Conservation (phyloP, 1,140 invertebrate genomes). For the Kradibia gibbosae region DNA sequence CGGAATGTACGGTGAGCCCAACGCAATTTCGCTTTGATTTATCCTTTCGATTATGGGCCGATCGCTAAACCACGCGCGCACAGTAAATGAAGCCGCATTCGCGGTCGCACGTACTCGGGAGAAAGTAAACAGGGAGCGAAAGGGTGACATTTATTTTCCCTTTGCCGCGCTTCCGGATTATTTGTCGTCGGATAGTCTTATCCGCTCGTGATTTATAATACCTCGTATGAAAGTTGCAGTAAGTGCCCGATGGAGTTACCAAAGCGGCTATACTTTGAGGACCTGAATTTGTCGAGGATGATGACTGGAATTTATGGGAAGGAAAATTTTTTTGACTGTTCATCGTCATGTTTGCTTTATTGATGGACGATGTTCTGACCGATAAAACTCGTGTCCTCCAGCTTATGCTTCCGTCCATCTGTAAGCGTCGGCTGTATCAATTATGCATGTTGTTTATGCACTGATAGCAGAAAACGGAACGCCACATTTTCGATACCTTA, state of each 20-base stretch:
- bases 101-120: neutral
- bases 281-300: neutral
- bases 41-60: conserved; percentile 13
- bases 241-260: neutral
- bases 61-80: neutral
- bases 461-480: no score
- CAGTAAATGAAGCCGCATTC: neutral
- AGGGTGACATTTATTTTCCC: conserved; percentile 34
- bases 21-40: conserved; percentile 36
- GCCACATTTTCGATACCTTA: no score
- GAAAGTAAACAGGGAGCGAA: conserved; percentile 33
- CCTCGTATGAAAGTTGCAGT: neutral
- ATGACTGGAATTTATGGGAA: conserved; percentile 1
- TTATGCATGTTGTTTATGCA: no score
- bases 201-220: conserved; percentile 17
- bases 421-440: neutral
- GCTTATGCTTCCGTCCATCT: neutral
- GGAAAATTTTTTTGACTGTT: neutral
- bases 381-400: no score
- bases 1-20: neutral
- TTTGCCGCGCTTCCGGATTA: conserved; percentile 8
- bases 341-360: neutral
- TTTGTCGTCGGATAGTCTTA: conserved; percentile 8
- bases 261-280: neutral
- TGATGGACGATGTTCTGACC: neutral